Base-by-base conservation (phyloP, 2,888 invertebrate species). In the Tridacna gigas region DNA sequence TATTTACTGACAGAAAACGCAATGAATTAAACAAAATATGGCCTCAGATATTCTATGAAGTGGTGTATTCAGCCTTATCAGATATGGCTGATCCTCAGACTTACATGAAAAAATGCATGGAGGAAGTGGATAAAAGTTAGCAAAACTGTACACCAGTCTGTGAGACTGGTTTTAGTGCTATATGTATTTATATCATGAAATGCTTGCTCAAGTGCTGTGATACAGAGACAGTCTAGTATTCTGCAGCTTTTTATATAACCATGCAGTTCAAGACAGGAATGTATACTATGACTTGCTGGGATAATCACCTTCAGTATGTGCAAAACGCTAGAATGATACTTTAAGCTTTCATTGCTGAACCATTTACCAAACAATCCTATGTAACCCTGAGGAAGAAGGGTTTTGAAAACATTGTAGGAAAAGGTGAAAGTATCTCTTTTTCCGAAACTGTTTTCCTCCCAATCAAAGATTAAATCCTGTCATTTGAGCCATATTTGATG, bases 101-200 rank as follows among this genome's bases (percentile, higher is more conserved):
- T 37, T 94, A 94, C 82, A 93, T 91, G 92, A 93, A 93, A 82
- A 89, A 89, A 67, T 92, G 91, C 82, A 71, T 94, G 78, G 93
- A 93, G 60, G 92, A 93, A 25, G 80, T 93, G 28, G 93, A 94
- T 45, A 92, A 90, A 80, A 89, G 88, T 74, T 92, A 90, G 86
- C 82, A 80, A n/a, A 66, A 67, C 69, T 66, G 9, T 25, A 18
- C 48, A 73, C 79, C 79, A 79, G 79, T 79, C 73, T 22, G 15
- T 20, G 22, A 66, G 77, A 77, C 77, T 66, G 77, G 77, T 77
- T 77, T 51, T 67, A 47, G 61, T 74, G 61, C 47, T 74, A 74
- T 61, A 60, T 74, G 60, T 74, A 26, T 61, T 37, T 37, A 37
- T 4, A 37, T 37, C 37, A 37, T 37, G 20, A 60, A 37, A 61